Evolutionary conservation across 2,888 invertebrate genomes (phyloP), one percentile per base, ranked within the genome.

Genomic region (Eretmocerus hayati): DNA sequence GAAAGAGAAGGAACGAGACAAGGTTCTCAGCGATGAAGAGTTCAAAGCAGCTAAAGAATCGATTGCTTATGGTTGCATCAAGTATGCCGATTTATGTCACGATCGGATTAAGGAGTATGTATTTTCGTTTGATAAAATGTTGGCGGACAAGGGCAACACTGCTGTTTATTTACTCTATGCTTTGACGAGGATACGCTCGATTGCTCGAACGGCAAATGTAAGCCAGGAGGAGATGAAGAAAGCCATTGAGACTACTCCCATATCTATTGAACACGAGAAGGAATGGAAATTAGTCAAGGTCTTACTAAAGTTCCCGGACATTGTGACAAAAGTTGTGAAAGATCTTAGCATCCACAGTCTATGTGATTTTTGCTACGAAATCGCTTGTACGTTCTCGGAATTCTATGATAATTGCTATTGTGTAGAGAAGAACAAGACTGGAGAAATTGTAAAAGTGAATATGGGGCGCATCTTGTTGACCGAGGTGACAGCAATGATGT

Each of bases 381-480:
- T 97, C 46, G 83, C 90, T n/a, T 84, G 89, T 5, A 79, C 84
- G 2, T 99, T 97, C 68, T 85, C 91, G 0, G 99, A 99, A 69
- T 99, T 99, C 73, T 99, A 99, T 72, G 95, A 96, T 67, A 84
- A 79, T 61, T 99, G 99, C 72, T 99, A 97, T 67, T 97, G 97
- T 67, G 85, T 99, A 42, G 93, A 96, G 69, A 95, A 92, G 69
- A 87, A 95, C 71, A 78, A 82, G 65, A 46, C 71, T 66, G 93
- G 93, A 0, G 82, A 87, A 65, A 83, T 92, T 58, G 72, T 85
- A 2, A 87, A 86, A 64, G 82, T 97, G 8, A 85, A 93, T 69
- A 83, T 84, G 69, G 86, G 87, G 53, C 81, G 99, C 52, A 80
- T 99, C 58, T 79, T 95, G 59, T 75, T 99, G 3, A 89, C 92